Evolutionary conservation across 2,113 vertebrate species (phyloP).

Genomic region (Coryphaenoides rupestris): DNA sequence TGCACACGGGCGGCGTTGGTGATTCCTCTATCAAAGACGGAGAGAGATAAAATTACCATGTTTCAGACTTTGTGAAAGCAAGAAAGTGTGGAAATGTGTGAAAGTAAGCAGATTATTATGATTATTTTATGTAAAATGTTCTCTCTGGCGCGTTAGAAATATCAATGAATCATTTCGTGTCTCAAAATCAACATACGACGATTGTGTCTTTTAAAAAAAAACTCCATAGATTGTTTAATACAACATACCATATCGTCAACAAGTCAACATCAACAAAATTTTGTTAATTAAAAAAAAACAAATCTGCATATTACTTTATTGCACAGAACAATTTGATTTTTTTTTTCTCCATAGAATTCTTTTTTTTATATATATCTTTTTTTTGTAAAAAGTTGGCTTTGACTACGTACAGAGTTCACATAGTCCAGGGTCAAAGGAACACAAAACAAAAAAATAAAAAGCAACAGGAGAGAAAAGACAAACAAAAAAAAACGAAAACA

Average conservation of each 20-base stretch:
- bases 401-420: slow-evolving; percentile 72
- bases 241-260: slow-evolving; percentile 81
- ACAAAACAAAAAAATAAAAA: slow-evolving; percentile 47
- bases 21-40: too few relatives aligned
- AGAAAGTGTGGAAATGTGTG: too few relatives aligned
- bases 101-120: too few relatives aligned
- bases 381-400: slow-evolving; percentile 74
- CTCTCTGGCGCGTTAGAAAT: too few relatives aligned
- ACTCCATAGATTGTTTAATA: slow-evolving; percentile 80
- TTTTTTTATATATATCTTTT: slow-evolving; percentile 52
- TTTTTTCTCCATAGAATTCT: slow-evolving; percentile 71
- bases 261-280: slow-evolving; percentile 80
- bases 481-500: slow-evolving; percentile 46
- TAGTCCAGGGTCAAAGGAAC: slow-evolving; percentile 65
- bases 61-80: too few relatives aligned
- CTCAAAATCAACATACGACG: slow-evolving; percentile 54
- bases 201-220: slow-evolving; percentile 63
- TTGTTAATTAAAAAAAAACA: slow-evolving; percentile 75
- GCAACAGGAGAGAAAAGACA: slow-evolving; percentile 32
- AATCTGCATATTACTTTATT: slow-evolving; percentile 83
- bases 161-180: too few relatives aligned
- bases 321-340: slow-evolving; percentile 79
- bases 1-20: too few relatives aligned
- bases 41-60: too few relatives aligned
- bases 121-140: too few relatives aligned